A percentile compares a stretch with the other conserved stretches of the same genome.
These are phyloP conservation scores for Gadus macrocephalus DNA, from an alignment of 2,113 vertebrate species.

Conservation along the genomic window DNA sequence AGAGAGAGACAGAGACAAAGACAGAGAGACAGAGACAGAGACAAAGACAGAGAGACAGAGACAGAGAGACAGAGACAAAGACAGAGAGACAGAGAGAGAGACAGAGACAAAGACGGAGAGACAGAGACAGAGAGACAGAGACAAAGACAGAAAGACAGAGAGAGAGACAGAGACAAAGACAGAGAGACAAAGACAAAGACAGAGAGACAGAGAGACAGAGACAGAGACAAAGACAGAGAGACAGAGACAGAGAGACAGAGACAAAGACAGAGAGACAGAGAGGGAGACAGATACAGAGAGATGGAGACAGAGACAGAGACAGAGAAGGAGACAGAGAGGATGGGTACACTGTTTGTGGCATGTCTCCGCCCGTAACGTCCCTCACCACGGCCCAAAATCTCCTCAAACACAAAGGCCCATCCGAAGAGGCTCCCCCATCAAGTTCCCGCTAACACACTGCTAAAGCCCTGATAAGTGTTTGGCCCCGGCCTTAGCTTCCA, in stretches of 20 bases:
- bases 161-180: too few relatives aligned
- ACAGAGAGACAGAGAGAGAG: too few relatives aligned
- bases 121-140: too few relatives aligned
- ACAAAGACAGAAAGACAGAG: not conserved
- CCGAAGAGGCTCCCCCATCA: conserved; percentile 17
- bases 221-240: not conserved
- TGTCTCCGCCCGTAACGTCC: not conserved
- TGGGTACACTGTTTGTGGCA: too few relatives aligned
- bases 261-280: not conserved
- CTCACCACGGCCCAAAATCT: not conserved
- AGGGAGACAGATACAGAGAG: not conserved
- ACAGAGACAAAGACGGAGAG: too few relatives aligned
- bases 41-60: too few relatives aligned
- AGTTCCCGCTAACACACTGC: not conserved
- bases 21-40: too few relatives aligned
- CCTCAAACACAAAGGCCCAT: conserved; percentile 11
- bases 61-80: too few relatives aligned
- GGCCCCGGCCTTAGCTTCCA: conserved; percentile 31
- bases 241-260: not conserved
- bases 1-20: too few relatives aligned
- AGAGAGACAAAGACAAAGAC: not conserved
- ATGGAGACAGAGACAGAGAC: not conserved
- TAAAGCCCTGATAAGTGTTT: not conserved
- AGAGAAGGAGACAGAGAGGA: too few relatives aligned
- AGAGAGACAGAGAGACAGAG: too few relatives aligned